These are phyloP conservation scores for Spialia ferax DNA, from an alignment of 2,888 invertebrate genomes.

Conservation along the genomic window DNA sequence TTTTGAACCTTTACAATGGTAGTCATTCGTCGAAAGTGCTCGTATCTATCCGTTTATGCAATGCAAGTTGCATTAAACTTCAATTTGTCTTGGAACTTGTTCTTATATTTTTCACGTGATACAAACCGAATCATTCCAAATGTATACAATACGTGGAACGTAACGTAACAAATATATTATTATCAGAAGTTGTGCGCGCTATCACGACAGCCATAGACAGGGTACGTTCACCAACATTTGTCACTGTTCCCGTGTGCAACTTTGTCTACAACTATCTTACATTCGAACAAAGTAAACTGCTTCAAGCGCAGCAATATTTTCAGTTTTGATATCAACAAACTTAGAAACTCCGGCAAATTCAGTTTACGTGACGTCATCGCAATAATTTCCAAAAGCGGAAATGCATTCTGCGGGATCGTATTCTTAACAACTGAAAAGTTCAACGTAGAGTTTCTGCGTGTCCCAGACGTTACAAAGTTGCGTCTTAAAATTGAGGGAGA, in stretches of 20 bases:
- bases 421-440: conserved; percentile 28
- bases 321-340: conserved; percentile 67
- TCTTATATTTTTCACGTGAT: neutral
- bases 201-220: conserved; percentile 34
- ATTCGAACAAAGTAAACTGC: conserved; percentile 64
- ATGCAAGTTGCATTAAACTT: too few species aligned
- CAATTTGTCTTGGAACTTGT: neutral
- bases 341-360: conserved; percentile 63
- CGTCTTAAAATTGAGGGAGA: neutral
- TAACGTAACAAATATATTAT: conserved; percentile 30
- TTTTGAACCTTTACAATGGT: neutral
- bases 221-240: conserved; percentile 62
- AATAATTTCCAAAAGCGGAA: conserved; percentile 58
- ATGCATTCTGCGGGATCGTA: conserved; percentile 33
- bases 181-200: conserved; percentile 32
- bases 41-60: neutral
- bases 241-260: conserved; percentile 70
- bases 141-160: conserved; percentile 11
- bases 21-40: neutral
- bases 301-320: conserved; percentile 69
- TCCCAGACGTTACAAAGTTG: conserved; percentile 26
- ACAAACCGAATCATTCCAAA: neutral
- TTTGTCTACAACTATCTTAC: conserved; percentile 68
- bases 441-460: conserved; percentile 21
- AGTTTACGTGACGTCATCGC: conserved; percentile 65